A percentile compares a stretch with the other conserved stretches of the same genome.
phyloP scores from a whole-genome alignment of 2,797 vertebrate species.

The Pseudomugil gertrudae region DNA sequence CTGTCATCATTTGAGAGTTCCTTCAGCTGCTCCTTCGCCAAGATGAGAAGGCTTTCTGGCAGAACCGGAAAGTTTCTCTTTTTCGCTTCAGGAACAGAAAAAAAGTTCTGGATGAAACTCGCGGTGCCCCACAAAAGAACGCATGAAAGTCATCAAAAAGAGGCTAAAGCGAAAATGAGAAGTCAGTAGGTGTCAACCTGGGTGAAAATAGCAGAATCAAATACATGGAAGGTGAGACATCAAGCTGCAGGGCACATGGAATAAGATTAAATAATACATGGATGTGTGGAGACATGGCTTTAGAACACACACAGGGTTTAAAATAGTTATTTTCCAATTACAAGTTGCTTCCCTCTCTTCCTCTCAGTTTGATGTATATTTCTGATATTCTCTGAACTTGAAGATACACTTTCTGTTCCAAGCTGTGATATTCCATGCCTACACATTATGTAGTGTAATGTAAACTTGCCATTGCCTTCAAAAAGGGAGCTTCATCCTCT shows the following conservation, averaged over 20 bases:
- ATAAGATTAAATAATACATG: constrained; percentile 70
- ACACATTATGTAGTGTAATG: constrained; percentile 51
- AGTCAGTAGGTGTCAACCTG: constrained; percentile 72
- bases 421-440: constrained; percentile 52
- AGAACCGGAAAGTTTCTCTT: constrained; percentile 69
- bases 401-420: constrained; percentile 38
- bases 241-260: constrained; percentile 66
- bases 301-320: constrained; percentile 51
- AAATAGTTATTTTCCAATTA: constrained; percentile 59
- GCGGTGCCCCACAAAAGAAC: constrained; percentile 65
- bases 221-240: constrained; percentile 62
- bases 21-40: constrained; percentile 72
- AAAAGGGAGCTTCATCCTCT: constrained; percentile 49
- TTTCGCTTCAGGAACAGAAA: constrained; percentile 66
- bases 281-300: constrained; percentile 59
- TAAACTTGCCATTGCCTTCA: constrained; percentile 55
- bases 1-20: constrained; percentile 80
- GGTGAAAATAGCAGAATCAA: constrained; percentile 69
- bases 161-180: constrained; percentile 62
- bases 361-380: constrained; percentile 53
- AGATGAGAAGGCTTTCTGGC: constrained; percentile 79
- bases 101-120: constrained; percentile 67
- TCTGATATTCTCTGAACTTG: constrained; percentile 41
- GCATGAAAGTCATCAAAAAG: constrained; percentile 64
- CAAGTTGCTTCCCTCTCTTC: constrained; percentile 32